phyloP scores from a whole-genome alignment of 2,113 vertebrate genomes.

The Bathybates hornii region DNA sequence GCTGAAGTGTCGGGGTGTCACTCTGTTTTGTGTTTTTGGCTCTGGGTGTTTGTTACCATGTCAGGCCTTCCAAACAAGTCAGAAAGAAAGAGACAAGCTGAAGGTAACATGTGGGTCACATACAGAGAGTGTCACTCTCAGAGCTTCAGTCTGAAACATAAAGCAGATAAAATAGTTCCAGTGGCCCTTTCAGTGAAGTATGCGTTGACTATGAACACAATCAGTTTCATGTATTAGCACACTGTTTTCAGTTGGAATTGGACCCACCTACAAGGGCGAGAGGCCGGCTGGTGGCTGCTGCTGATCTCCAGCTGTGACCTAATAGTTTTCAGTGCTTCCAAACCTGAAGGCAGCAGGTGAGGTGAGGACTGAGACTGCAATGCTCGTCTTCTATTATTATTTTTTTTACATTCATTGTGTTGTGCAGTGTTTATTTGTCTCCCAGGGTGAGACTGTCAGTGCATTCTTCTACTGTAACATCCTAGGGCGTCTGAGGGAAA shows the following conservation, averaged over 20 bases:
- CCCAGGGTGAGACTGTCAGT: not conserved
- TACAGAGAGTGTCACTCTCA: not conserved
- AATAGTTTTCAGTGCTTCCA: not conserved
- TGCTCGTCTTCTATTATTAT: not conserved
- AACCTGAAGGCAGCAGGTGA: not conserved
- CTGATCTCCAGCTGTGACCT: not conserved
- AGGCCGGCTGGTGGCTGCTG: not conserved
- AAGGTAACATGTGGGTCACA: not conserved
- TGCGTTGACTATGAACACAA: not conserved
- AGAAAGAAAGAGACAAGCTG: not conserved
- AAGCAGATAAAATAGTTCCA: not conserved
- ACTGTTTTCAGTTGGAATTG: not conserved
- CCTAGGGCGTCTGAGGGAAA: not conserved
- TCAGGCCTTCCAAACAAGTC: not conserved
- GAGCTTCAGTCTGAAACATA: not conserved
- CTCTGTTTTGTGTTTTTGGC: not conserved
- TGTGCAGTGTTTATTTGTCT: not conserved
- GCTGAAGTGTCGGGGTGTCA: not conserved
- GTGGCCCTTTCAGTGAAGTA: not conserved
- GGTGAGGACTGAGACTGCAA: not conserved
- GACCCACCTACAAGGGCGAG: not conserved
- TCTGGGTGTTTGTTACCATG: not conserved
- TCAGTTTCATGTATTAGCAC: not conserved
- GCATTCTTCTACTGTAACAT: not conserved
- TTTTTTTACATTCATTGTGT: not conserved